Evolutionary conservation across 1,140 invertebrate genomes (phyloP), one percentile per base, ranked within the genome.

Genomic region (Bombus confusus): DNA sequence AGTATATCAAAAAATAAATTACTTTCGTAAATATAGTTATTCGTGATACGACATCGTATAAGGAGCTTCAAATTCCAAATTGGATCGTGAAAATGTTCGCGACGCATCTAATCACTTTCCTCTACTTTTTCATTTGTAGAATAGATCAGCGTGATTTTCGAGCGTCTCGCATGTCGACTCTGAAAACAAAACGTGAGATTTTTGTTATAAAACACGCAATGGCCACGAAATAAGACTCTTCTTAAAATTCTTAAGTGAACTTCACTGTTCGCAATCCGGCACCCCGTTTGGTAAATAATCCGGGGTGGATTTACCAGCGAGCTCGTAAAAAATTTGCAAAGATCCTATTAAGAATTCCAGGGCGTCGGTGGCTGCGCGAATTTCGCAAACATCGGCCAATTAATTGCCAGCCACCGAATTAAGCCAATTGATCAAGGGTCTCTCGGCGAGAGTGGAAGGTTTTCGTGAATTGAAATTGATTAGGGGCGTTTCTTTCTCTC

Each of bases 381-480:
- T 83, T 78, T 83, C 41, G 64, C 81, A 78, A 83, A 83, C 64
- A 83, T 64, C 64, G 39, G n/a, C 62, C 66, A 68, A 68, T 68
- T 68, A 68, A 68, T 68, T 68, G 77, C 62, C 74, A 25, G 43
- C 62, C 81, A 8, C 12, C 64, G 47, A 73, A 80, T 80, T 85
- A 85, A 85, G 76, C 41, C 76, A 85, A 80, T 80, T 80, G 83
- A 85, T 69, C 66, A 52, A 57, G 34, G 75, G 39, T 31, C 34
- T 52, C 34, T n/a, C n/a, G 34, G 74, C 75, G 43, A 43, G 47
- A 69, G 37, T 43, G 59, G 64, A 12, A 12, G 41, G 47, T 22
- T 62, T 37, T 39, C n/a, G 31, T 80, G 83, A 85, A 85, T 85
- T 73, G 83, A 85, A 85, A 85, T 85, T 85, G 83, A 85, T 85